Evolutionary conservation across 1,140 invertebrate genomes (phyloP).

Genomic region (Drosophila santomea): DNA sequence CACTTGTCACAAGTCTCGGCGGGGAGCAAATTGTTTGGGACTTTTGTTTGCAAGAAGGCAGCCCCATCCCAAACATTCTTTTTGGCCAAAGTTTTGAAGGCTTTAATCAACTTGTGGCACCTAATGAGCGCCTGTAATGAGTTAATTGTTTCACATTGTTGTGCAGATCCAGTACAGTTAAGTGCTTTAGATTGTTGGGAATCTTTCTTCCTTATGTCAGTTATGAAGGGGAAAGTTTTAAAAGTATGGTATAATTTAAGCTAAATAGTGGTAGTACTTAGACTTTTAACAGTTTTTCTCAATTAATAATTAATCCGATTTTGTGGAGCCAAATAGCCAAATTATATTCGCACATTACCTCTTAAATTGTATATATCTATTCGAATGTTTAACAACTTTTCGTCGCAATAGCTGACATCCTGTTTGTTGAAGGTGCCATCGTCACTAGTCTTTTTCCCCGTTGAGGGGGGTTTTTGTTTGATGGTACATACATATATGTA

Average conservation of each 20-base stretch:
- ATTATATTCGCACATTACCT: too few species aligned
- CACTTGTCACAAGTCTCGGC: constrained; percentile 60
- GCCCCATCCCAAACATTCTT: constrained; percentile 47
- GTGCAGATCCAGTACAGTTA: constrained; percentile 16
- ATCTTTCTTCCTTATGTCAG: not conserved
- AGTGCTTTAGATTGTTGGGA: constrained; percentile 11
- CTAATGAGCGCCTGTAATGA: constrained; percentile 75
- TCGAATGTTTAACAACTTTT: too few species aligned
- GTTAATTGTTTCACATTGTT: constrained; percentile 72
- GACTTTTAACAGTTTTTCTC: not conserved
- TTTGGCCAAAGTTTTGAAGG: constrained; percentile 67
- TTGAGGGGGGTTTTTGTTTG: not conserved
- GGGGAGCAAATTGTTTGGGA: constrained; percentile 21
- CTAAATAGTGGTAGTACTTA: too few species aligned
- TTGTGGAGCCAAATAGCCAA: too few species aligned
- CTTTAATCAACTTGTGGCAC: constrained; percentile 76
- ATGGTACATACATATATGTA: constrained; percentile 5
- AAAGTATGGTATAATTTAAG: not conserved
- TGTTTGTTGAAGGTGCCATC: too few species aligned
- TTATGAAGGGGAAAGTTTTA: not conserved
- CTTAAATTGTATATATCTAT: too few species aligned
- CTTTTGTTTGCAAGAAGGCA: not conserved
- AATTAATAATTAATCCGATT: not conserved
- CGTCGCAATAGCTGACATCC: too few species aligned
- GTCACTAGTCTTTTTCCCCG: too few species aligned